A percentile compares a stretch with the other conserved stretches of the same genome.
phyloP scores from a whole-genome alignment of 2,888 invertebrate species.

The Watsonalla cultraria region DNA sequence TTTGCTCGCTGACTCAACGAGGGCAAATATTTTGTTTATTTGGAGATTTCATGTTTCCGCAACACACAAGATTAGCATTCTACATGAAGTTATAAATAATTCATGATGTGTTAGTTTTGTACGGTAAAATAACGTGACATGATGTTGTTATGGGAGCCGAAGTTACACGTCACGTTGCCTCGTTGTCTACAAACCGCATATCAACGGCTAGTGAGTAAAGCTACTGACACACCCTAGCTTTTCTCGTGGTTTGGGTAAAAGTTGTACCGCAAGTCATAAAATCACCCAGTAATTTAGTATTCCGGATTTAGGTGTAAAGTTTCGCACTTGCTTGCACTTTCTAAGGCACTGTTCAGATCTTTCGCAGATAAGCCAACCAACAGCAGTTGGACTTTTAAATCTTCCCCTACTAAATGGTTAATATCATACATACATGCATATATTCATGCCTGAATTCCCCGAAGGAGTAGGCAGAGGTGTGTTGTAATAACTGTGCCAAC shows the following conservation, averaged over 20 bases:
- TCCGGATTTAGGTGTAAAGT: constrained; percentile 17
- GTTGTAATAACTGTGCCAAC: too few relatives aligned
- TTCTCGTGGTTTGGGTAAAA: constrained; percentile 51
- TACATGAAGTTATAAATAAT: background rate
- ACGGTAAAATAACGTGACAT: constrained; percentile 1
- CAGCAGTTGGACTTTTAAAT: too few relatives aligned
- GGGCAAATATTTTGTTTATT: background rate
- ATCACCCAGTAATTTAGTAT: constrained; percentile 32
- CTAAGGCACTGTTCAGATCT: background rate
- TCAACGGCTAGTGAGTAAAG: constrained; percentile 52
- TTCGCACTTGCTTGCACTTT: constrained; percentile 11
- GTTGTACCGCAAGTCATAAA: constrained; percentile 46
- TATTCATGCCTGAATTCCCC: too few relatives aligned
- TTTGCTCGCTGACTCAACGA: background rate
- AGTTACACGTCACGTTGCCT: constrained; percentile 7
- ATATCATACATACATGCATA: too few relatives aligned
- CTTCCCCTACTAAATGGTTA: too few relatives aligned
- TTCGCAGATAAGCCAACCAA: background rate
- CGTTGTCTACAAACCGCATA: constrained; percentile 47
- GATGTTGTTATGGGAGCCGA: constrained; percentile 7
- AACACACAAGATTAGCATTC: background rate
- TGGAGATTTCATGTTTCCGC: background rate
- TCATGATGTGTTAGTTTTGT: constrained; percentile 1
- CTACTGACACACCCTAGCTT: constrained; percentile 49
- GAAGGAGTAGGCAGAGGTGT: too few relatives aligned